Conservation (phyloP, 2,113 vertebrate species). For the Shinisaurus crocodilurus region DNA sequence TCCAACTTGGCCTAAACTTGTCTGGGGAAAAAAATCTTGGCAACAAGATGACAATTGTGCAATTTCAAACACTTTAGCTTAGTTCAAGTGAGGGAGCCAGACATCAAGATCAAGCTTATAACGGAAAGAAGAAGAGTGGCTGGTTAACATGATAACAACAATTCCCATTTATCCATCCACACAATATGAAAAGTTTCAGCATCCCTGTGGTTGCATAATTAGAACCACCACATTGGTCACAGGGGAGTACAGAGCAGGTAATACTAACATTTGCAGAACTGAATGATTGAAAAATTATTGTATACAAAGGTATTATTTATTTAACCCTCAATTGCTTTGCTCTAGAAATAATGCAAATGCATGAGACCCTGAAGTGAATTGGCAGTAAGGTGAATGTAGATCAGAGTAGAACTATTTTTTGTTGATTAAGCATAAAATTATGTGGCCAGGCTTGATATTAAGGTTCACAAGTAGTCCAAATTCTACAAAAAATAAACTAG, state of each 20-base stretch:
- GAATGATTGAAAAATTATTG: not conserved
- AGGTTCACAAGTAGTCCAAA: not conserved
- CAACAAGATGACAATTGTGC: constrained; percentile 6
- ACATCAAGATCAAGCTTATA: not conserved
- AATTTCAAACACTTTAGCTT: not conserved
- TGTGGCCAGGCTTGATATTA: too few relatives aligned
- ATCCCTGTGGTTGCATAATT: too few relatives aligned
- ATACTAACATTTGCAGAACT: too few relatives aligned
- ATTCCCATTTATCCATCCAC: not conserved
- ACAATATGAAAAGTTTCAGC: not conserved
- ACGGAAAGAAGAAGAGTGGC: not conserved
- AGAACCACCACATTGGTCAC: not conserved
- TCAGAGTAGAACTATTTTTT: not conserved
- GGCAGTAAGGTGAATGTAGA: not conserved
- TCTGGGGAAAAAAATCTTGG: not conserved
- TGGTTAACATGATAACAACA: not conserved
- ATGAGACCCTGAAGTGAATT: not conserved
- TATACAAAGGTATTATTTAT: too few relatives aligned
- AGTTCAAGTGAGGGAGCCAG: not conserved
- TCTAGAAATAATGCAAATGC: not conserved
- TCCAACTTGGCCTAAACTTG: not conserved
- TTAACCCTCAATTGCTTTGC: not conserved
- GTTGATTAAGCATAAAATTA: too few relatives aligned
- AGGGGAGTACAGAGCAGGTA: not conserved
- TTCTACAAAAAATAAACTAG: not conserved